Evolutionary conservation across 1,140 invertebrate species (phyloP).

Genomic region (Drosophila bocqueti): DNA sequence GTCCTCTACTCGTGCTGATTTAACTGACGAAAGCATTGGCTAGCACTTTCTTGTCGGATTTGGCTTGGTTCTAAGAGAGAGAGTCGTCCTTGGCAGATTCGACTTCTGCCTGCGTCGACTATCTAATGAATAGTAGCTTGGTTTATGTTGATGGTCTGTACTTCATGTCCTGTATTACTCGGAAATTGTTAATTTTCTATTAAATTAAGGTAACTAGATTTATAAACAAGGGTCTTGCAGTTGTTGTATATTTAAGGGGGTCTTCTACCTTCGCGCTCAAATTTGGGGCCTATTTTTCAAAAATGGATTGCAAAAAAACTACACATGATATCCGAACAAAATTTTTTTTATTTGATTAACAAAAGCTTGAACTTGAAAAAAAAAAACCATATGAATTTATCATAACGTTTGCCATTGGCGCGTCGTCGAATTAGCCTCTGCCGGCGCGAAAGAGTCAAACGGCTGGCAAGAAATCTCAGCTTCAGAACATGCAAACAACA

Average conservation of each 20-base stretch:
- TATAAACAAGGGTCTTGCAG: background rate
- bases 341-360: too few relatives aligned
- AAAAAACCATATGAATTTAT: too few relatives aligned
- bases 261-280: too few relatives aligned
- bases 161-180: slow-evolving; percentile 12
- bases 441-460: too few relatives aligned
- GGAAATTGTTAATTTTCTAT: slow-evolving; percentile 25
- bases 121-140: slow-evolving; percentile 36
- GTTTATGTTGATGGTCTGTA: slow-evolving; percentile 31
- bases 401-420: too few relatives aligned
- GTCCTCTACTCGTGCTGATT: slow-evolving; percentile 42
- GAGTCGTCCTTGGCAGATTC: slow-evolving; percentile 23
- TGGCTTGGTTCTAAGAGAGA: background rate
- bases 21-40: slow-evolving; percentile 54
- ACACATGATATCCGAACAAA: too few relatives aligned
- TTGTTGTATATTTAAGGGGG: background rate
- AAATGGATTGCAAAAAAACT: too few relatives aligned
- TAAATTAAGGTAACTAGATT: background rate
- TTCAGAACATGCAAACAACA: too few relatives aligned
- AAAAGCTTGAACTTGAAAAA: too few relatives aligned
- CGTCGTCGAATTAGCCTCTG: too few relatives aligned
- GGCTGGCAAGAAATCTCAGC: too few relatives aligned
- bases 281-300: too few relatives aligned
- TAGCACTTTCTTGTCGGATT: slow-evolving; percentile 23
- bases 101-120: slow-evolving; percentile 36